These are phyloP conservation scores for Apis cerana DNA, from an alignment of 1,140 invertebrate genomes.

Conservation along the genomic window DNA sequence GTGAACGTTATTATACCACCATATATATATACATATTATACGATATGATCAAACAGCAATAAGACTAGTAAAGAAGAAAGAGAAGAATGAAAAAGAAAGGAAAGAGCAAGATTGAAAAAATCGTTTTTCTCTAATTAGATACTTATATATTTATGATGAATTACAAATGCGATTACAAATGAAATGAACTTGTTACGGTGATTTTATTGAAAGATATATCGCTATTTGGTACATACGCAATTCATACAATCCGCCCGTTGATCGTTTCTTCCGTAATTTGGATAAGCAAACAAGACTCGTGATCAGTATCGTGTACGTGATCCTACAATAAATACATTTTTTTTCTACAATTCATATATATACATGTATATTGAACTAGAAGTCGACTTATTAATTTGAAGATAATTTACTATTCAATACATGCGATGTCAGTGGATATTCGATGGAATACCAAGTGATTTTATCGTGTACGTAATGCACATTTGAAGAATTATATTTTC, in stretches of 20 bases:
- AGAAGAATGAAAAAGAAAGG: background rate
- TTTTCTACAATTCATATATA: constrained; percentile 27
- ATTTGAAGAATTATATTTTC: constrained; percentile 40
- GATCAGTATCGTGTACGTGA: background rate
- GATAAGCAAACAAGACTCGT: background rate
- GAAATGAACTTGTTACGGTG: constrained; percentile 19
- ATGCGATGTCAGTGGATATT: too few species aligned
- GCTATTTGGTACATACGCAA: constrained; percentile 42
- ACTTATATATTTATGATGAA: constrained; percentile 29
- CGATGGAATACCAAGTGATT: background rate
- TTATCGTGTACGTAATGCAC: constrained; percentile 25
- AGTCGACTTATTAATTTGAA: constrained; percentile 24
- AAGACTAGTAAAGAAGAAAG: background rate
- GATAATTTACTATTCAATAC: background rate
- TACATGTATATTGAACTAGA: constrained; percentile 15
- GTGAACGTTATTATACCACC: background rate
- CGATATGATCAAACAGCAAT: background rate
- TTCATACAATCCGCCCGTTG: constrained; percentile 60
- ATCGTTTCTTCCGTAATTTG: constrained; percentile 21
- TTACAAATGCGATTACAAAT: constrained; percentile 1
- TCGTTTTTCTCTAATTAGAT: constrained; percentile 5
- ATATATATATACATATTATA: background rate
- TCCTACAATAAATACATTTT: constrained; percentile 1
- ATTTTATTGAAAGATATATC: constrained; percentile 37
- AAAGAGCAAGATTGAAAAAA: background rate